Conservation (phyloP, 2,113 vertebrate genomes). For the Tenrec ecaudatus region DNA sequence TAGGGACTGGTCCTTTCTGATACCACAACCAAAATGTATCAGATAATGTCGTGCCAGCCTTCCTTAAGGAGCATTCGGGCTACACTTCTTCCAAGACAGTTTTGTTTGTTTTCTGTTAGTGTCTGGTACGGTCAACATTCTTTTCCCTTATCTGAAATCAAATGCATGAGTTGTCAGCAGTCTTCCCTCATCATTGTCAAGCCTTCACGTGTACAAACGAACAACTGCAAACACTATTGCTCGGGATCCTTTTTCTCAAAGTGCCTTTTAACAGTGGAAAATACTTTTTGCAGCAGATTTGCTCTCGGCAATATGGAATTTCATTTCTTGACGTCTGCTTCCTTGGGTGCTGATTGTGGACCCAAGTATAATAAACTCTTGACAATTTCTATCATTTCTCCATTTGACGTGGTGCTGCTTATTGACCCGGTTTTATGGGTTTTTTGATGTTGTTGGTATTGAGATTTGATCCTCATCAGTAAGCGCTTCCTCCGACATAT, state of each 20-base stretch:
- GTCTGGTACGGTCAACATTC: neutral
- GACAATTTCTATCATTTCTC: neutral
- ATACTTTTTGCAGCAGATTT: neutral
- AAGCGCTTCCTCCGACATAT: neutral
- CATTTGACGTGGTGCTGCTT: neutral
- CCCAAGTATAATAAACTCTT: neutral
- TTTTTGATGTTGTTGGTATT: neutral
- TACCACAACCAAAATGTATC: neutral
- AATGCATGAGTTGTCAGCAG: neutral
- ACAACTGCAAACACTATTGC: neutral
- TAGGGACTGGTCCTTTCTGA: neutral
- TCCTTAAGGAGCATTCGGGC: neutral
- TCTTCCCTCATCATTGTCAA: neutral
- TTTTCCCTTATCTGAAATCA: neutral
- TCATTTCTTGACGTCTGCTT: neutral
- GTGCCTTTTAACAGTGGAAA: neutral
- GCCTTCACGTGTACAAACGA: neutral
- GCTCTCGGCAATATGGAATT: neutral
- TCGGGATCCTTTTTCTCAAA: neutral
- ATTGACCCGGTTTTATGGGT: neutral
- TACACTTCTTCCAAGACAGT: neutral
- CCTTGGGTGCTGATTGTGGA: neutral
- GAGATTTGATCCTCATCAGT: neutral
- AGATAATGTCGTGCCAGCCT: neutral
- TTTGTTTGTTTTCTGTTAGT: no score